Base-by-base conservation (phyloP, 2,888 invertebrate species). In the Andricus quercusramuli region DNA sequence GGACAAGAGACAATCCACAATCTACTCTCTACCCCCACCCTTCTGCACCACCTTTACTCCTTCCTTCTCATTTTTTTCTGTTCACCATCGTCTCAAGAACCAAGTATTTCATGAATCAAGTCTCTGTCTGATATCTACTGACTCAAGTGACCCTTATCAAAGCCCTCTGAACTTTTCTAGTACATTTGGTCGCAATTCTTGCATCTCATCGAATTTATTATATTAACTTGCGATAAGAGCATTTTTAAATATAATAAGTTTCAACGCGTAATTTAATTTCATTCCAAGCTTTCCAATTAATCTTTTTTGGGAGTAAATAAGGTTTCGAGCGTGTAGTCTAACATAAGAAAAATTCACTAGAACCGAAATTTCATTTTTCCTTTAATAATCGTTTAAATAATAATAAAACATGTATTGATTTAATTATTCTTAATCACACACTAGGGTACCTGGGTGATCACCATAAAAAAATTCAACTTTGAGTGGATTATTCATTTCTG, bases 1-100 rank as follows among this genome's bases (percentile, higher is more conserved):
- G 83, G 79, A 74, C 64, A 68, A 56, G 77, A 79, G 66, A 65
- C 59, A 66, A 51, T 56, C 51, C 64, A 25, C 62, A 29, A 25
- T 62, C 25, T 8, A 62, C 62, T 25, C 62, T 25, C 25, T 13
- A 25, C 25, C 65, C 65, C 78, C 8, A 1, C 76, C 77, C 56
- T 37, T 25, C n/a, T 78, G 66, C 74, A 1, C 17, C 56, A 47
- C 44, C 66, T n/a, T 62, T 13, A 9, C 51, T n/a, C 8, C 9
- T 37, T 77, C 37, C 9, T 59, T 29, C 17, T 65, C 4, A 0
- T 47, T 22, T 78, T 59, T 47, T 65, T 3, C 32, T 25, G 47
- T 22, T 15, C 22, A 3, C 25, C 13, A 25, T 25, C 62, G 11
- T 62, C 25, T 62, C 37, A 41, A 67, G 41, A 67, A 41, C 11